Evolutionary conservation across 2,113 vertebrate species (phyloP).

Genomic region (Hypanus sabinus): DNA sequence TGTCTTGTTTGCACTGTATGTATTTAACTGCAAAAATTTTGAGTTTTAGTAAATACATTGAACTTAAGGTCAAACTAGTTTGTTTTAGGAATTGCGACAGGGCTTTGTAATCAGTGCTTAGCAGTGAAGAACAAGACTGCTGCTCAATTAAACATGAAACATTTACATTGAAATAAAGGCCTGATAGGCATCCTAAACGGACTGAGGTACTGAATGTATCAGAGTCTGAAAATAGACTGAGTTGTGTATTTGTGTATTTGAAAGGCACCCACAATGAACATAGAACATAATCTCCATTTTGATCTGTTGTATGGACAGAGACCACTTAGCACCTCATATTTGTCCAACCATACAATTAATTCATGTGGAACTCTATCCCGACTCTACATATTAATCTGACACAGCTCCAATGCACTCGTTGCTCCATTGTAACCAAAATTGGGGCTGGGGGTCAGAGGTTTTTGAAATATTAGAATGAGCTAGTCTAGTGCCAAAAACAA

Average conservation of each 20-base stretch:
- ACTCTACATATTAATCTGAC: background rate
- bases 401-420: background rate
- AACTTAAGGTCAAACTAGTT: constrained; percentile 1
- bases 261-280: background rate
- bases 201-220: background rate
- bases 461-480: background rate
- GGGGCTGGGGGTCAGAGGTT: background rate
- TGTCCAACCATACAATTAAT: background rate
- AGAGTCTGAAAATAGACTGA: background rate
- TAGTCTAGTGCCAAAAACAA: background rate
- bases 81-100: constrained; percentile 7
- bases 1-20: constrained; percentile 10
- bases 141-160: background rate
- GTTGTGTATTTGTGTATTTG: background rate
- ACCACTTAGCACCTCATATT: background rate
- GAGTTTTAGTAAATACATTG: constrained; percentile 11
- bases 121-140: background rate
- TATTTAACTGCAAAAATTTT: constrained; percentile 2
- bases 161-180: background rate
- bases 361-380: background rate
- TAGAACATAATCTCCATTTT: background rate
- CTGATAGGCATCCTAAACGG: background rate
- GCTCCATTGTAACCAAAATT: background rate
- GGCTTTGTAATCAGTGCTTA: constrained; percentile 16
- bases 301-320: background rate